Evolutionary conservation across 2,888 invertebrate species (phyloP).

Genomic region (Drosophila mayaguana): DNA sequence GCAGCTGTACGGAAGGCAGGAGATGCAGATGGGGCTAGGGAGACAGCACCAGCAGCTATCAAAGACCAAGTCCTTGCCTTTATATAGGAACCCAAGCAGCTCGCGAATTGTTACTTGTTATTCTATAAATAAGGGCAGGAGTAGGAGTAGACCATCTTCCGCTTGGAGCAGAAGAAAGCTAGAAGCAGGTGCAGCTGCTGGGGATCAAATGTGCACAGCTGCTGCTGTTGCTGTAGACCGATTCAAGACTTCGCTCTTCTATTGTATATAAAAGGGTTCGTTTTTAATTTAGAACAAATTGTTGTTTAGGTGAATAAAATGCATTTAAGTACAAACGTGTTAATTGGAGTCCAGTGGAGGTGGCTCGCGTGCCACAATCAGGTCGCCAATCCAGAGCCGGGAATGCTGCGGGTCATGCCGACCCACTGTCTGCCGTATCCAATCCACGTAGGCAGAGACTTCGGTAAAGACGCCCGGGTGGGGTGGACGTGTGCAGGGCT

Average conservation of each 20-base stretch:
- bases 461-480: constrained; percentile 85
- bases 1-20: too few species aligned
- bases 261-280: constrained; percentile 22
- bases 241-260: background rate
- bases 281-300: constrained; percentile 30
- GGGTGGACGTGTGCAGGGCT: constrained; percentile 84
- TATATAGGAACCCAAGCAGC: background rate
- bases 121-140: background rate
- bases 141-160: background rate
- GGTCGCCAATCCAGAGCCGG: constrained; percentile 62
- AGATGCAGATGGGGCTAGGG: too few species aligned
- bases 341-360: constrained; percentile 55
- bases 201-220: background rate
- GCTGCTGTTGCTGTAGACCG: background rate
- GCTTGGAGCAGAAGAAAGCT: background rate
- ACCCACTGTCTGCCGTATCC: constrained; percentile 79
- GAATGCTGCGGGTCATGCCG: constrained; percentile 12
- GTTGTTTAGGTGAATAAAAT: constrained; percentile 46
- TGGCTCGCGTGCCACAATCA: constrained; percentile 62
- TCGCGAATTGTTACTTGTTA: background rate
- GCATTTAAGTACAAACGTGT: constrained; percentile 41
- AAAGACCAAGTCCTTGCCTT: background rate
- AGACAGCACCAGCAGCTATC: background rate
- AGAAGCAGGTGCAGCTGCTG: background rate
- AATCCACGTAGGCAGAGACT: constrained; percentile 83